Percentiles rank a stretch among this genome's conserved stretches.
Evolutionary conservation across 2,888 invertebrate genomes (phyloP).

Genomic region (Agrotis exclamationis): DNA sequence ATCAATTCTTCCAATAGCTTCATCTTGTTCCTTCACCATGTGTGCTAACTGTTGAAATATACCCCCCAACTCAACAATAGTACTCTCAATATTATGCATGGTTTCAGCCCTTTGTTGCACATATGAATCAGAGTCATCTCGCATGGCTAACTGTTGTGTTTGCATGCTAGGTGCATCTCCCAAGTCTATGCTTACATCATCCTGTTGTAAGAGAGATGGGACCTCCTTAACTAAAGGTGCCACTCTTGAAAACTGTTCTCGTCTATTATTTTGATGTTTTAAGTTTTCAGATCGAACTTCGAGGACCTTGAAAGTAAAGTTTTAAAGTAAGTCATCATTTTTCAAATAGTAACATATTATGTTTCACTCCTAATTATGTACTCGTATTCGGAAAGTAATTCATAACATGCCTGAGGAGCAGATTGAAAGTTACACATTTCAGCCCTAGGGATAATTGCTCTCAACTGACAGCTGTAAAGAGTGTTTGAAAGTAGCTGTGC

Average conservation of each 20-base stretch:
- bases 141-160: conserved; percentile 93
- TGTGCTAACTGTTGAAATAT: conserved; percentile 99
- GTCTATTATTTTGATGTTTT: conserved; percentile 97
- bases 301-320: conserved; percentile 92
- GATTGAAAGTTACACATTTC: too few relatives aligned
- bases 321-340: neutral
- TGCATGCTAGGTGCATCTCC: conserved; percentile 90
- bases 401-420: too few relatives aligned
- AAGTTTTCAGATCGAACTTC: conserved; percentile 99
- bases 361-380: too few relatives aligned
- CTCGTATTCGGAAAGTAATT: too few relatives aligned
- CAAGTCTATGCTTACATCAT: conserved; percentile 96
- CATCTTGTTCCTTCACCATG: conserved; percentile 99
- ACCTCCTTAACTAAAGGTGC: conserved; percentile 87
- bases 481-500: too few relatives aligned
- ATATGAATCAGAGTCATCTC: conserved; percentile 97
- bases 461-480: too few relatives aligned
- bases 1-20: conserved; percentile 99
- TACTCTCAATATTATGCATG: conserved; percentile 99
- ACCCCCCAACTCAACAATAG: conserved; percentile 99
- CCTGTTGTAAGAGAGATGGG: conserved; percentile 90
- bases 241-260: conserved; percentile 95
- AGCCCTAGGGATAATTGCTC: too few relatives aligned
- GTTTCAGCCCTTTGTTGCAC: conserved; percentile 98
- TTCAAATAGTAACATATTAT: neutral